phyloP scores from a whole-genome alignment of 1,140 invertebrate genomes.

The Drosophila tsacasi region DNA sequence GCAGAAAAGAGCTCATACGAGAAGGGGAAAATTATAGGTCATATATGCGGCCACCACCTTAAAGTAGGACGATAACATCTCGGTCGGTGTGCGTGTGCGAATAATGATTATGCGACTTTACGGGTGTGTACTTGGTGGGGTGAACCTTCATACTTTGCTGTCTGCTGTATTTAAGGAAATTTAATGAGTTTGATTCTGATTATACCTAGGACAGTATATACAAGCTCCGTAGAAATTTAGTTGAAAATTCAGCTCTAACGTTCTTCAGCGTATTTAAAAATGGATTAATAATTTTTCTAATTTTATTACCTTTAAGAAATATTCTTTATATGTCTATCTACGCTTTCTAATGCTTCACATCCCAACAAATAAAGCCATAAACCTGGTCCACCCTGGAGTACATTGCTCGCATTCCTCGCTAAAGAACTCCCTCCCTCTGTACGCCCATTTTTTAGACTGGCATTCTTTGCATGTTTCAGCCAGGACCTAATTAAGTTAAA shows the following conservation, averaged over 20 bases:
- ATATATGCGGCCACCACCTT: background rate
- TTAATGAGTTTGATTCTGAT: background rate
- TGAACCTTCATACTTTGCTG: background rate
- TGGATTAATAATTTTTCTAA: background rate
- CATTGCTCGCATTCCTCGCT: slow-evolving; percentile 2
- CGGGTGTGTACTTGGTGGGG: background rate
- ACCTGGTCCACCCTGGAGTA: background rate
- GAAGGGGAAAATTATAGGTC: slow-evolving; percentile 14
- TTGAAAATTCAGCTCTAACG: no score
- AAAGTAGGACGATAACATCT: slow-evolving; percentile 38
- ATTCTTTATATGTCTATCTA: background rate
- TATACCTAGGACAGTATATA: background rate
- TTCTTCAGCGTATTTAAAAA: background rate
- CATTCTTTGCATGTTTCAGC: slow-evolving; percentile 52
- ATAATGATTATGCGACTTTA: background rate
- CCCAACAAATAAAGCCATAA: background rate
- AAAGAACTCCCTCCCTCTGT: background rate
- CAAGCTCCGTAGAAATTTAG: no score
- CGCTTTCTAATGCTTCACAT: background rate
- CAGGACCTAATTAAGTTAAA: slow-evolving; percentile 79
- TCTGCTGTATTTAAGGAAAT: background rate
- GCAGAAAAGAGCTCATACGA: slow-evolving; percentile 23
- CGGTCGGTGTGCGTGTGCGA: slow-evolving; percentile 7
- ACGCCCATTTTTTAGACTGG: slow-evolving; percentile 19
- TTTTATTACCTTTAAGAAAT: background rate